A percentile compares a stretch with the other conserved stretches of the same genome.
phyloP scores from a whole-genome alignment of 1,140 invertebrate genomes.

The Drosophila miranda region DNA sequence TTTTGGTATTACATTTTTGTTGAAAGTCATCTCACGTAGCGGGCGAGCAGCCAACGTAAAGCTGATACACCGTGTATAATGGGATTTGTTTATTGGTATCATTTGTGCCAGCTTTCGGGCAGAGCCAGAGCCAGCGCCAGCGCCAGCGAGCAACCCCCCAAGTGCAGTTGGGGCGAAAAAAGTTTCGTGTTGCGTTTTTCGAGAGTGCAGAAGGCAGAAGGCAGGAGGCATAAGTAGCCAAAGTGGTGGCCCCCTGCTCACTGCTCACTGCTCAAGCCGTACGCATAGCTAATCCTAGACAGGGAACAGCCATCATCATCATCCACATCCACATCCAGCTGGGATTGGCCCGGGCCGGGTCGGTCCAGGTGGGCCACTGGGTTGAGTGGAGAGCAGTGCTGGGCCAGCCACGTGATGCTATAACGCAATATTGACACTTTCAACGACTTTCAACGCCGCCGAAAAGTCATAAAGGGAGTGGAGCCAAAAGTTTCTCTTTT shows the following conservation, averaged over 20 bases:
- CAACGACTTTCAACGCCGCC: constrained; percentile 73
- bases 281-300: constrained; percentile 70
- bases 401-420: constrained; percentile 61
- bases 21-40: constrained; percentile 80
- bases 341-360: constrained; percentile 17
- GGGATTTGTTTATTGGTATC: constrained; percentile 82
- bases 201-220: constrained; percentile 55
- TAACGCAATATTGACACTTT: constrained; percentile 81
- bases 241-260: constrained; percentile 45
- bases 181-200: constrained; percentile 76
- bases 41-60: constrained; percentile 68
- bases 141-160: constrained; percentile 1
- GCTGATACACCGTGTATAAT: constrained; percentile 82
- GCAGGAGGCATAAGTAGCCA: constrained; percentile 56
- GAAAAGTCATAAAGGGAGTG: constrained; percentile 77
- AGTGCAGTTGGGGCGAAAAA: constrained; percentile 31
- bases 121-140: background rate
- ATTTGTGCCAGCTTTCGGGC: constrained; percentile 71
- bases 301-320: constrained; percentile 39
- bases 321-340: constrained; percentile 53
- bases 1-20: constrained; percentile 49
- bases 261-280: constrained; percentile 16
- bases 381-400: constrained; percentile 1
- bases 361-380: constrained; percentile 40
- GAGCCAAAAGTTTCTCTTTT: constrained; percentile 53